phyloP scores from a whole-genome alignment of 2,888 invertebrate species.

The Cloeon dipterum region DNA sequence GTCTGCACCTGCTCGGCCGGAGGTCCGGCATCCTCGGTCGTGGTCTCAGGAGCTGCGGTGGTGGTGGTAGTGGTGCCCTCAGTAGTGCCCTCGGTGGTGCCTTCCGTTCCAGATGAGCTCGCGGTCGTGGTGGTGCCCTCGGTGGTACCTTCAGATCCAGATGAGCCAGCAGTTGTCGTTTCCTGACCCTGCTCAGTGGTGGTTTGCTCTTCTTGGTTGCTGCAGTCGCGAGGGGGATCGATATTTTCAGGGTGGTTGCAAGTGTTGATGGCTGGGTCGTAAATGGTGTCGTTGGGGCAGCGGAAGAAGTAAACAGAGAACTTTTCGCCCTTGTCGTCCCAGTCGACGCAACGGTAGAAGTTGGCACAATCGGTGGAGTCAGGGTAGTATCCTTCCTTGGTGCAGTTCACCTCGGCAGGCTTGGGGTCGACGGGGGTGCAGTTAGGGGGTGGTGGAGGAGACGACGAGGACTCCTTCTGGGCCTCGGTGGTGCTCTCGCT shows the following conservation, averaged over 20 bases:
- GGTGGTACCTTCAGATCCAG: slow-evolving; percentile 2
- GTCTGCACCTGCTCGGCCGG: neutral
- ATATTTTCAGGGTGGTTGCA: slow-evolving; percentile 44
- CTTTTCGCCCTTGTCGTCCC: slow-evolving; percentile 24
- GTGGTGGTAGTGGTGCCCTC: slow-evolving; percentile 4
- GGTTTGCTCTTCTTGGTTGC: slow-evolving; percentile 5
- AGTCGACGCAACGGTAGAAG: slow-evolving; percentile 53
- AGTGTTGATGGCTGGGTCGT: slow-evolving; percentile 37
- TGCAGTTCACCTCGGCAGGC: slow-evolving; percentile 22
- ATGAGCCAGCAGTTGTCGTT: neutral
- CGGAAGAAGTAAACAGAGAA: slow-evolving; percentile 40
- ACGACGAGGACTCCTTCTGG: slow-evolving; percentile 1
- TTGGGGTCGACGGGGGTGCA: slow-evolving; percentile 1
- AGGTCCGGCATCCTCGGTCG: neutral
- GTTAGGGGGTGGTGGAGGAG: slow-evolving; percentile 6
- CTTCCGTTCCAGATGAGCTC: neutral
- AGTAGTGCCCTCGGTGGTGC: slow-evolving; percentile 6
- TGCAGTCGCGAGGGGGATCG: slow-evolving; percentile 23
- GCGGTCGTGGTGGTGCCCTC: slow-evolving; percentile 1
- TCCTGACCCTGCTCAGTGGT: neutral
- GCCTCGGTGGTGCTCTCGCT: slow-evolving; percentile 6
- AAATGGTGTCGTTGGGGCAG: slow-evolving; percentile 46
- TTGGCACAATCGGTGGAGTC: slow-evolving; percentile 43
- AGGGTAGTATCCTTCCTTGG: slow-evolving; percentile 44
- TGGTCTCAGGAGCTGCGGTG: slow-evolving; percentile 1